Conservation (phyloP, 2,888 invertebrate species). For the Acleris literana region DNA sequence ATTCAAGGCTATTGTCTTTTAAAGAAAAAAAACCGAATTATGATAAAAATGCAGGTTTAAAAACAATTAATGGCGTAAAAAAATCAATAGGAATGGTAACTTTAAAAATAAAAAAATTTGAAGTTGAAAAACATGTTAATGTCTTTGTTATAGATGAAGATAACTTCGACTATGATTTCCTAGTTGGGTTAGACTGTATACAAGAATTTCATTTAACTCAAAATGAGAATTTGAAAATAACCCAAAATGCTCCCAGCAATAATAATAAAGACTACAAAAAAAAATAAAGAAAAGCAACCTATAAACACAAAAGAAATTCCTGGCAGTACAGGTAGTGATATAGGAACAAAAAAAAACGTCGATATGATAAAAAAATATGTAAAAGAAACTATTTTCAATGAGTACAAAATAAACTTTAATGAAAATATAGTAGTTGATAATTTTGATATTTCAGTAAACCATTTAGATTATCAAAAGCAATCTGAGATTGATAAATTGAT, state of each 20-base stretch:
- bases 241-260: conserved; percentile 2
- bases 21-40: conserved; percentile 18
- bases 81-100: conserved; percentile 36
- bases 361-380: background rate
- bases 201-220: conserved; percentile 35
- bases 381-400: background rate
- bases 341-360: background rate
- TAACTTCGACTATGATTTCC: conserved; percentile 35
- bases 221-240: conserved; percentile 35
- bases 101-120: conserved; percentile 40
- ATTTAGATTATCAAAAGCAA: conserved; percentile 23
- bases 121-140: conserved; percentile 40
- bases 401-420: conserved; percentile 20
- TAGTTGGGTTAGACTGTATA: conserved; percentile 39
- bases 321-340: conserved; percentile 16
- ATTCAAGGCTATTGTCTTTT: conserved; percentile 41
- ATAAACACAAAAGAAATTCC: conserved; percentile 19
- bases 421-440: conserved; percentile 11
- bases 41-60: conserved; percentile 35
- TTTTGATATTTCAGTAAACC: conserved; percentile 19
- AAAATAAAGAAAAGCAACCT: no score
- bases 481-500: conserved; percentile 21
- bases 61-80: conserved; percentile 40
- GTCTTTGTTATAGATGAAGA: conserved; percentile 33
- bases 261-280: no score